Conservation (phyloP, 1,140 invertebrate species). For the Lethocerus indicus region DNA sequence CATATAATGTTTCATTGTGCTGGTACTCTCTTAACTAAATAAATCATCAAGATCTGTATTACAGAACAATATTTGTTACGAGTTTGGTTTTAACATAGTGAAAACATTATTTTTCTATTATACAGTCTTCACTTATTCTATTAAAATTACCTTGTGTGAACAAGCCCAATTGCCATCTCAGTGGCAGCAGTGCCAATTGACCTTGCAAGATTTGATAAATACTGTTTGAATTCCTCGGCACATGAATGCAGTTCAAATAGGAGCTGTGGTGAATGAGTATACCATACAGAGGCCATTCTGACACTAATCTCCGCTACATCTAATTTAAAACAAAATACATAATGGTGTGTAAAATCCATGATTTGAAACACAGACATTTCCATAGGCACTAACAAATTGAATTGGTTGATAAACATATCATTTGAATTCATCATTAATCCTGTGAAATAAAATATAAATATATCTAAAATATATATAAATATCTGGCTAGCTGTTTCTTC, state of each 20-base stretch:
- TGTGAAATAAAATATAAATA: no score
- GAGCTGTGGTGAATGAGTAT: slow-evolving; percentile 76
- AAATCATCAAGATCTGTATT: no score
- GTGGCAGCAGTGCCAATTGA: slow-evolving; percentile 79
- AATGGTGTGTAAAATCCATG: neutral
- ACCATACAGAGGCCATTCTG: slow-evolving; percentile 81
- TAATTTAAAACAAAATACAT: slow-evolving; percentile 1
- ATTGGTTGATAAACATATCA: neutral
- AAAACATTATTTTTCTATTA: no score
- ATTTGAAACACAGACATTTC: neutral
- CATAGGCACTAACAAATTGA: no score
- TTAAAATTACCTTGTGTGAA: slow-evolving; percentile 39
- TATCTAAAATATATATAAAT: no score
- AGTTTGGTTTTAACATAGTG: no score
- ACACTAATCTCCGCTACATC: slow-evolving; percentile 36
- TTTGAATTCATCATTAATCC: neutral
- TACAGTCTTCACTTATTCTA: no score
- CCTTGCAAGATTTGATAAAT: slow-evolving; percentile 51
- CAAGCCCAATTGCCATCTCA: slow-evolving; percentile 82
- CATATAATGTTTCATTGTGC: no score
- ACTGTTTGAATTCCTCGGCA: slow-evolving; percentile 52
- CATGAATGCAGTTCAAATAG: slow-evolving; percentile 74
- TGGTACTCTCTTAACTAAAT: no score
- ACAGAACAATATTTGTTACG: no score
- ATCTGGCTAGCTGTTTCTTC: no score